Evolutionary conservation across 2,113 vertebrate genomes (phyloP).

Genomic region (Limanda limanda): DNA sequence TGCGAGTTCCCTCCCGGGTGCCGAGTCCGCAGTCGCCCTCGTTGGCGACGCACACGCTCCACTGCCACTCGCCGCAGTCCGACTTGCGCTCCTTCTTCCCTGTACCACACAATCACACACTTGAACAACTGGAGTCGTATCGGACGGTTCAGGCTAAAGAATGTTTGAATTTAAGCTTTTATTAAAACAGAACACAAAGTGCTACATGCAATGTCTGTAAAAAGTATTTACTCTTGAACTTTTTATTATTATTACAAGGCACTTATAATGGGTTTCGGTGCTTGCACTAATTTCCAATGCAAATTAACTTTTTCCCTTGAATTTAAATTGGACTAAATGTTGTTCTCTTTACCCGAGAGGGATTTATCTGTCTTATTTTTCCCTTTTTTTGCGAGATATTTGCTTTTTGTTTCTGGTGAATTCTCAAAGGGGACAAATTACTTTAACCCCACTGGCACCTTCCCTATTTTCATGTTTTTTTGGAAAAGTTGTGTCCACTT

Average conservation of each 20-base stretch:
- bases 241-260: slow-evolving; percentile 27
- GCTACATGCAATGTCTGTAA: background rate
- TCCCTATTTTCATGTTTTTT: background rate
- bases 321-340: slow-evolving; percentile 57
- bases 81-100: slow-evolving; percentile 95
- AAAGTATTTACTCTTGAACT: slow-evolving; percentile 28
- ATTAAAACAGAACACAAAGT: slow-evolving; percentile 17
- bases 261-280: slow-evolving; percentile 34
- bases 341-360: slow-evolving; percentile 42
- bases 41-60: slow-evolving; percentile 96
- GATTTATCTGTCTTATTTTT: slow-evolving; percentile 42
- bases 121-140: background rate
- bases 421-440: slow-evolving; percentile 47
- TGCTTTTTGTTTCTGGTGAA: slow-evolving; percentile 39
- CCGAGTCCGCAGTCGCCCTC: slow-evolving; percentile 94
- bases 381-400: slow-evolving; percentile 34
- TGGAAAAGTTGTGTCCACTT: slow-evolving; percentile 7
- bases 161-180: background rate
- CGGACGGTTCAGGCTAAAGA: background rate
- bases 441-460: slow-evolving; percentile 9
- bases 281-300: slow-evolving; percentile 45
- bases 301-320: slow-evolving; percentile 39
- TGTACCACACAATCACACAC: slow-evolving; percentile 60
- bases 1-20: slow-evolving; percentile 92
- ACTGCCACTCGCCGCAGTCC: slow-evolving; percentile 97